These are phyloP conservation scores for Liopterus haemorrhoidalis DNA, from an alignment of 2,888 invertebrate species.

Conservation along the genomic window DNA sequence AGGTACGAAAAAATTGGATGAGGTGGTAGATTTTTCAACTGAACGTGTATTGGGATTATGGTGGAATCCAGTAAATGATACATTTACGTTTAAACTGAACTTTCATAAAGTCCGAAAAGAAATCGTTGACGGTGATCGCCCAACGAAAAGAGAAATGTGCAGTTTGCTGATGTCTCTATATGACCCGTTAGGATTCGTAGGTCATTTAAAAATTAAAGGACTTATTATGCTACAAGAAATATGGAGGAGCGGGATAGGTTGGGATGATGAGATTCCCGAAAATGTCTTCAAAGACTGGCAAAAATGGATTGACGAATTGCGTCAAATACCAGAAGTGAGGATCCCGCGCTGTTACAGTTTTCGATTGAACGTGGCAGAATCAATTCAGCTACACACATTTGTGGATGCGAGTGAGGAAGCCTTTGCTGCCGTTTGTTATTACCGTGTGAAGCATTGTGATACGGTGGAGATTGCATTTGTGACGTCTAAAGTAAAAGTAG, in stretches of 20 bases:
- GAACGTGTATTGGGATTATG: slow-evolving; percentile 22
- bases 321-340: background rate
- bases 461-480: slow-evolving; percentile 1
- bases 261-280: slow-evolving; percentile 13
- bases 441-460: background rate
- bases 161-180: slow-evolving; percentile 15
- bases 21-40: background rate
- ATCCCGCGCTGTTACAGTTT: background rate
- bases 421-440: slow-evolving; percentile 21
- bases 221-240: slow-evolving; percentile 17
- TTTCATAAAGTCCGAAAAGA: slow-evolving; percentile 22
- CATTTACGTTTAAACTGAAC: slow-evolving; percentile 7
- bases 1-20: slow-evolving; percentile 8
- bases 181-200: slow-evolving; percentile 17
- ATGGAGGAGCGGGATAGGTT: slow-evolving; percentile 11
- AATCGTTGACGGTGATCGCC: slow-evolving; percentile 16
- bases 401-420: slow-evolving; percentile 22
- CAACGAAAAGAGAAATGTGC: slow-evolving; percentile 22
- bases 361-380: background rate
- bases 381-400: slow-evolving; percentile 25
- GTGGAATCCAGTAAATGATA: slow-evolving; percentile 16
- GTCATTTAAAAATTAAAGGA: slow-evolving; percentile 3
- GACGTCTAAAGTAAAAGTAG: slow-evolving; percentile 1
- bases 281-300: slow-evolving; percentile 4
- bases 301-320: slow-evolving; percentile 9